Evolutionary conservation across 2,797 vertebrate genomes (phyloP), one percentile per base, ranked within the genome.

Genomic region (Sandelia bainsii): DNA sequence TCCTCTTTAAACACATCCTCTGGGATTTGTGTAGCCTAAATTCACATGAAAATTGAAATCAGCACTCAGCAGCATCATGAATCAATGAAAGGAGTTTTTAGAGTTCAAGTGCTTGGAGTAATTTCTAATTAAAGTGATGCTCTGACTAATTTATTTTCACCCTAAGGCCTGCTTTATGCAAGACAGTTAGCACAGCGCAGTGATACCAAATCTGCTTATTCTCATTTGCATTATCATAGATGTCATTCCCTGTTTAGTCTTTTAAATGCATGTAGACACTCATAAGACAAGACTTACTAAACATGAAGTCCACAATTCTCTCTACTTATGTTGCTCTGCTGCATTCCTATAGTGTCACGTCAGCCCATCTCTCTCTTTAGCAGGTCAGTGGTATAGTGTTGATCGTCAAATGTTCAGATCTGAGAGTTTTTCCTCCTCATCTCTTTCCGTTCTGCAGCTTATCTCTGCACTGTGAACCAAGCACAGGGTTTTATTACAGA

Each of bases 101-200:
- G 56, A 75, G 56, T 39, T 53, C 13, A 25, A 80, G 62, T 32
- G 81, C 83, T 81, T 6, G 23, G 73, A 86, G 87, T 88, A 69
- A 85, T 76, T 85, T 87, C 79, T 80, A 84, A 89, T 89, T 84
- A 86, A 89, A 87, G 62, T 73, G 80, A 85, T 74, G 82, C 81
- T 75, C 53, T 11, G 39, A 79, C 85, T 84, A 80, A 87, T 87
- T 85, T 83, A 70, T 81, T 79, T 73, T 44, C 59, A 57, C 82
- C 80, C 68, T 6, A 3, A 80, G 80, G 87, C 61, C 60, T 34
- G 63, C 42, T 82, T 84, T 62, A 60, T 75, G 67, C 66, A 56
- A 69, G 70, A 75, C 32, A 27, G 39, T 62, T 45, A 63, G 40
- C 39, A 54, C 39, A 39, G 17, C 71, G 23, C 46, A 20, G 39